Evolutionary conservation across 1,140 invertebrate species (phyloP).

Genomic region (Mamestra configurata): DNA sequence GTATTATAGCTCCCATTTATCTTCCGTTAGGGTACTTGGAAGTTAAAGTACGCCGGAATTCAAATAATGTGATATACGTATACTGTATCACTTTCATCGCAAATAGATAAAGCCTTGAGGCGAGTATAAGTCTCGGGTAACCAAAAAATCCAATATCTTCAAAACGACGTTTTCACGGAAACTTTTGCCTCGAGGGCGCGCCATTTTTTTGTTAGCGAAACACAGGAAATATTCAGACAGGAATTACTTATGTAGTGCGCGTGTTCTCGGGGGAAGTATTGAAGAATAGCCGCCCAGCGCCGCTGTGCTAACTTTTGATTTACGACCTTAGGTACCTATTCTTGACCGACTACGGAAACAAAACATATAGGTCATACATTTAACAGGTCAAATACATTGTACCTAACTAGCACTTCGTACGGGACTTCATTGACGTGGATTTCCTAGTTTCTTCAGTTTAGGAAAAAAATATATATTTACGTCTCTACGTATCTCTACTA

Average conservation of each 20-base stretch:
- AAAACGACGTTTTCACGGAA: conserved; percentile 47
- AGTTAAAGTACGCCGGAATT: neutral
- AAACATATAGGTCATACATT: conserved; percentile 7
- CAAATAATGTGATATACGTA: conserved; percentile 7
- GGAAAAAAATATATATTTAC: too few relatives aligned
- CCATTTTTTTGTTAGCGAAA: conserved; percentile 46
- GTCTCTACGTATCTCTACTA: too few relatives aligned
- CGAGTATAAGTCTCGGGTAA: conserved; percentile 45
- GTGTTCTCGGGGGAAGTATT: conserved; percentile 40
- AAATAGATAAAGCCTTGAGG: conserved; percentile 41
- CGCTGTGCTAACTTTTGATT: conserved; percentile 53
- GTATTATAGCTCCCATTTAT: neutral
- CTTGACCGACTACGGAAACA: conserved; percentile 4
- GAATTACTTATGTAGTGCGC: conserved; percentile 44
- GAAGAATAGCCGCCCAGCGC: conserved; percentile 41
- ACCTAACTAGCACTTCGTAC: too few relatives aligned
- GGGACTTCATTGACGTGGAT: too few relatives aligned
- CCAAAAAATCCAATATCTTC: conserved; percentile 51
- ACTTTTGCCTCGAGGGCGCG: conserved; percentile 44
- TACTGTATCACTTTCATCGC: conserved; percentile 26
- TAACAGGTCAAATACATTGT: neutral
- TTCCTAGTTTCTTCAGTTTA: too few relatives aligned
- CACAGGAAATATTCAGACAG: conserved; percentile 43
- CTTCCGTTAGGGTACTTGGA: neutral
- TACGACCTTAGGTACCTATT: conserved; percentile 47